Evolutionary conservation across 2,888 invertebrate species (phyloP).

Genomic region (Coelinius sp.): DNA sequence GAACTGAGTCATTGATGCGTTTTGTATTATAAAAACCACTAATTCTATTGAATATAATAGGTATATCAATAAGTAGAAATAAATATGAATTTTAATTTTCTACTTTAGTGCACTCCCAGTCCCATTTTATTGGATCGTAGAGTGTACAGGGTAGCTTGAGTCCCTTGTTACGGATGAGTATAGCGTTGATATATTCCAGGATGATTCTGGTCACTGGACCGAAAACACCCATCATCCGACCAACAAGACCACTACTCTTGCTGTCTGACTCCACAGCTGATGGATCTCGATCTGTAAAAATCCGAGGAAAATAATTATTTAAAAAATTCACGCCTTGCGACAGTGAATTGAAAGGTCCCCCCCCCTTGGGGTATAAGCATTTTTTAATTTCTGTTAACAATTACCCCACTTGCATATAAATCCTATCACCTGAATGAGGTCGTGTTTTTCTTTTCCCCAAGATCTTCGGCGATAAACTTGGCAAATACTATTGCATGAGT

Average conservation of each 20-base stretch:
- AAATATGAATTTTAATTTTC: neutral
- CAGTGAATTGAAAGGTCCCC: constrained; percentile 17
- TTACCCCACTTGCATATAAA: neutral
- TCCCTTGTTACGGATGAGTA: constrained; percentile 36
- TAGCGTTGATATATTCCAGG: constrained; percentile 41
- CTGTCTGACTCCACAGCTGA: neutral
- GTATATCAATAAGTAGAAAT: neutral
- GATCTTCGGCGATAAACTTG: neutral
- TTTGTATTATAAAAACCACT: constrained; percentile 29
- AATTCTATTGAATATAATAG: neutral
- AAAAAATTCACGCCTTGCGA: neutral
- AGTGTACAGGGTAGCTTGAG: constrained; percentile 50
- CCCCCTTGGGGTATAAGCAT: neutral
- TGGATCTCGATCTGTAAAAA: neutral
- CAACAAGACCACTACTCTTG: constrained; percentile 42
- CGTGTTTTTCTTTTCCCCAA: neutral
- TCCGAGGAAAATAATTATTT: neutral
- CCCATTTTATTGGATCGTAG: constrained; percentile 43
- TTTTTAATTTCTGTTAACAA: constrained; percentile 23
- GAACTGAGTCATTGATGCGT: constrained; percentile 35
- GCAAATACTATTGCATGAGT: constrained; percentile 10
- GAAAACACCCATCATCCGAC: constrained; percentile 27
- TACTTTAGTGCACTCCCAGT: constrained; percentile 40
- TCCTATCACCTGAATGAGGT: constrained; percentile 12
- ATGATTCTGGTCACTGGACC: constrained; percentile 30